These are phyloP conservation scores for Drepana falcataria DNA, from an alignment of 2,888 invertebrate genomes.

Conservation along the genomic window DNA sequence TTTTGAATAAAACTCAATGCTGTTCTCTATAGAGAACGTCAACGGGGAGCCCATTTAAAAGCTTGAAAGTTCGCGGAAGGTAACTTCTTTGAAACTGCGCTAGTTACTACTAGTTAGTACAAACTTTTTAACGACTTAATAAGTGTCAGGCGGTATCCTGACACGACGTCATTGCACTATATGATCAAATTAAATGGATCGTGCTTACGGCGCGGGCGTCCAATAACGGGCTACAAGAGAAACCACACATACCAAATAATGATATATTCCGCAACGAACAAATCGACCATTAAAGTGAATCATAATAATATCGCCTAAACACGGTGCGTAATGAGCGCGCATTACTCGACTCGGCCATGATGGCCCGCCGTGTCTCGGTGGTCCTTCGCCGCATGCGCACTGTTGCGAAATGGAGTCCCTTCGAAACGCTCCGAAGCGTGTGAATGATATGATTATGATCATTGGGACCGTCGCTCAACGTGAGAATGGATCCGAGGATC, in stretches of 20 bases:
- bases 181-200: too few species aligned
- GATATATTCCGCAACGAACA: neutral
- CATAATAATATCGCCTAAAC: neutral
- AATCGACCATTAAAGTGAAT: neutral
- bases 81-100: too few species aligned
- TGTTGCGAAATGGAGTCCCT: neutral
- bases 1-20: too few species aligned
- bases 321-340: neutral
- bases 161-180: too few species aligned
- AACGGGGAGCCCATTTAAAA: too few species aligned
- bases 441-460: neutral
- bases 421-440: neutral
- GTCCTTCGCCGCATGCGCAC: neutral
- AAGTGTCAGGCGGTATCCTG: too few species aligned
- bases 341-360: neutral
- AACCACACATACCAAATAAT: neutral
- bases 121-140: too few species aligned
- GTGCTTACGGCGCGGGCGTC: too few species aligned
- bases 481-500: neutral
- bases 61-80: too few species aligned
- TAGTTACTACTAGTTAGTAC: too few species aligned
- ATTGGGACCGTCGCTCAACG: neutral
- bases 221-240: too few species aligned
- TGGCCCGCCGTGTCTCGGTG: neutral
- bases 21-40: too few species aligned